Evolutionary conservation across 2,113 vertebrate species (phyloP), one percentile per base, ranked within the genome.

Genomic region (Pteropus alecto): DNA sequence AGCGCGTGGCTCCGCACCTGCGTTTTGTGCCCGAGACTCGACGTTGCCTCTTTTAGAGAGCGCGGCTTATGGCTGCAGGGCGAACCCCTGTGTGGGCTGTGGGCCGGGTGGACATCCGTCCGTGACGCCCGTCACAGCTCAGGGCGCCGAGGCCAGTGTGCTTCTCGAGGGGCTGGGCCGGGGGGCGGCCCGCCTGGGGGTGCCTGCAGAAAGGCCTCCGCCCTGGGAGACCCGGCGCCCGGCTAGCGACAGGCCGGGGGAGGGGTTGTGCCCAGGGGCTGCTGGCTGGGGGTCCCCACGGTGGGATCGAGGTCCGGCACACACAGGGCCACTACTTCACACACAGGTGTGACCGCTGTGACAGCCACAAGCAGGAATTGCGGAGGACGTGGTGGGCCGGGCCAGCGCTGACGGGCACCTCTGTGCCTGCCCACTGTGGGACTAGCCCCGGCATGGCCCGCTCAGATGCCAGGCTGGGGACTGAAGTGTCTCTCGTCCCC

Each of bases 21-120:
- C 48, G 30, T 78, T 94, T 61, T 70, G 85, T 95, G 76, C 94
- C 73, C 82, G 82, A 97, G 97, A 98, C 95, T 95, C 97, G 95
- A 94, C 95, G 85, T 54, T 48, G 93, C 93, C 96, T 94, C 48
- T 96, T 97, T 95, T 92, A 97, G 97, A 93, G 94, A 70, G 65
- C 22, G 2, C 74, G 91, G 97, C 94, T 97, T 97, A 95, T 8
- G 41, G 85, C 90, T 43, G 10, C 65, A 90, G 35, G 92, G 76
- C 10, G 63, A 92, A 67, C 43, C 78, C 68, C 71, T 43, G 85
- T 16, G 2, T 93, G 77, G 4, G 46, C n/a, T 15, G 30, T 90
- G 87, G 41, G 24, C 24, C 28, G 54, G 93, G 33, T 26, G 33
- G 26, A 35, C 51, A 11, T 70, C 58, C 21, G 33, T n/a, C 76